Evolutionary conservation across 2,888 invertebrate genomes (phyloP).

Genomic region (Adelognathus sp.): DNA sequence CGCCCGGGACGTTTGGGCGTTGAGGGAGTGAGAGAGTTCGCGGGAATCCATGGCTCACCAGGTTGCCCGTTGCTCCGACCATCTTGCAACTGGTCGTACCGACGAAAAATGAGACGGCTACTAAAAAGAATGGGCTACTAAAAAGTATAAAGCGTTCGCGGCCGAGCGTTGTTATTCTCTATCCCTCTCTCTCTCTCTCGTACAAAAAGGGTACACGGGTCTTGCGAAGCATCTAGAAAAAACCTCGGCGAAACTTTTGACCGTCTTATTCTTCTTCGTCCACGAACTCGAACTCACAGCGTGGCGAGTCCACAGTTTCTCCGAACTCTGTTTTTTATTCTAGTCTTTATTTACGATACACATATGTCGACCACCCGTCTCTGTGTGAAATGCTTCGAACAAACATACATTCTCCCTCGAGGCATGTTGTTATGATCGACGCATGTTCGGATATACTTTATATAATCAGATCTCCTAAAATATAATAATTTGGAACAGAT

Average conservation of each 20-base stretch:
- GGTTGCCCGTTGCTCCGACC: background rate
- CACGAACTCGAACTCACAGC: background rate
- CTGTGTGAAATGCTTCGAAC: background rate
- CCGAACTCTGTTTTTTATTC: background rate
- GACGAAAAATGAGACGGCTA: conserved; percentile 32
- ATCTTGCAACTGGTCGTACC: background rate
- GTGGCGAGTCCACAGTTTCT: background rate
- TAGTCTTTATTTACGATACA: background rate
- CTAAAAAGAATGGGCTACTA: conserved; percentile 18
- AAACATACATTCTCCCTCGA: no score
- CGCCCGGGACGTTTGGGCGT: conserved; percentile 27
- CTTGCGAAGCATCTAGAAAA: background rate
- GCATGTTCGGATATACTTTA: no score
- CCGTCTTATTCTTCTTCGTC: background rate
- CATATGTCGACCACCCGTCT: background rate
- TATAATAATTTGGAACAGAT: no score
- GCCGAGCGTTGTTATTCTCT: background rate
- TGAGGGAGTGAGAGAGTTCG: background rate
- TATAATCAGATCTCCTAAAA: no score
- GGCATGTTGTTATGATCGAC: no score
- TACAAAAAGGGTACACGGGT: background rate
- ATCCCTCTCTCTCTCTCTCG: no score
- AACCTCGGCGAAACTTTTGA: background rate
- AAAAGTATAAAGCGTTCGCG: conserved; percentile 6
- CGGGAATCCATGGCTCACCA: conserved; percentile 14